Percentiles rank a stretch among this genome's conserved stretches.
phyloP scores from a whole-genome alignment of 2,797 vertebrate genomes.

The Arnoldichthys spilopterus region DNA sequence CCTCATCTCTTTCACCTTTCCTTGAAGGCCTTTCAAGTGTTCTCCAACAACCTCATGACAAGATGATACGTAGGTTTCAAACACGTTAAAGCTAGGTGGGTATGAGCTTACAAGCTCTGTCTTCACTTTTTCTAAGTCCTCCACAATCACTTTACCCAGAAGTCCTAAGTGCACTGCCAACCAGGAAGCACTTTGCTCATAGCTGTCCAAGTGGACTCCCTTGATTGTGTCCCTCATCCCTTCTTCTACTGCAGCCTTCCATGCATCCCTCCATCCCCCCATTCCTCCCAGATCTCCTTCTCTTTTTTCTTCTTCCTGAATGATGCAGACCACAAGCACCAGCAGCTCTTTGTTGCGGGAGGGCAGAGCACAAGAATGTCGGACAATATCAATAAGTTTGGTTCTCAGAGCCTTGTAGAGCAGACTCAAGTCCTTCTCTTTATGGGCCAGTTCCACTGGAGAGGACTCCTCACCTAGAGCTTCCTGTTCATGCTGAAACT shows the following conservation, averaged over 20 bases:
- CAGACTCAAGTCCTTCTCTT: conserved; percentile 85
- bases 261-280: conserved; percentile 82
- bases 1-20: conserved; percentile 59
- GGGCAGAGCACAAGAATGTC: conserved; percentile 72
- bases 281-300: conserved; percentile 61
- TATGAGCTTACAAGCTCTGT: conserved; percentile 78
- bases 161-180: conserved; percentile 79
- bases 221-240: conserved; percentile 76
- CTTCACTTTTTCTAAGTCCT: conserved; percentile 82
- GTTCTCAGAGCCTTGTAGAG: conserved; percentile 79
- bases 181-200: conserved; percentile 69
- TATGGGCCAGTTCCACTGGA: conserved; percentile 73
- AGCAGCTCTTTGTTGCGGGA: conserved; percentile 71
- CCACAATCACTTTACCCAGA: conserved; percentile 75
- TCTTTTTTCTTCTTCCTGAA: conserved; percentile 81
- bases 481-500: conserved; percentile 72
- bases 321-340: conserved; percentile 74
- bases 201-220: conserved; percentile 61
- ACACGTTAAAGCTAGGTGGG: conserved; percentile 83
- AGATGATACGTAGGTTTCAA: conserved; percentile 80
- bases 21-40: conserved; percentile 79
- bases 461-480: conserved; percentile 60
- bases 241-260: conserved; percentile 76
- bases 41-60: conserved; percentile 79
- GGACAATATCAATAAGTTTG: conserved; percentile 74